Evolutionary conservation across 1,140 invertebrate genomes (phyloP).

Genomic region (Camponotus floridanus): DNA sequence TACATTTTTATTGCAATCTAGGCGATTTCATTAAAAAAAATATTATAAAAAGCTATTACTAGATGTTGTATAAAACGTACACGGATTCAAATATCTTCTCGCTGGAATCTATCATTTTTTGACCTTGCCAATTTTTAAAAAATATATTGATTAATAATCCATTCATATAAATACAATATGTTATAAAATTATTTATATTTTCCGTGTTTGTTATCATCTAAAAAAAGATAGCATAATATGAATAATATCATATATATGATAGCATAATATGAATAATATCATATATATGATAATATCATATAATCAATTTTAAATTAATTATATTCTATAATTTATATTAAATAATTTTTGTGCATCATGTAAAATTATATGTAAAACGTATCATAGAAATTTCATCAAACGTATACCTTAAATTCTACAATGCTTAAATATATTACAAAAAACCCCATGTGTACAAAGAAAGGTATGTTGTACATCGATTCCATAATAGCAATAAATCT

Average conservation of each 20-base stretch:
- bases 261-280: not conserved
- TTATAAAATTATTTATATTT: not conserved
- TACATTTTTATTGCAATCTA: not conserved
- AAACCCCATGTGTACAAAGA: too few species aligned
- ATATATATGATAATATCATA: not conserved
- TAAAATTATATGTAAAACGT: not conserved
- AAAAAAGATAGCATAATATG: too few species aligned
- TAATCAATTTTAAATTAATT: not conserved
- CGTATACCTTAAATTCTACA: too few species aligned
- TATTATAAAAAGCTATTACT: not conserved
- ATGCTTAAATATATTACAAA: too few species aligned
- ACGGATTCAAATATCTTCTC: conserved; percentile 24
- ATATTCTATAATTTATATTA: not conserved
- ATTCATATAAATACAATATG: not conserved
- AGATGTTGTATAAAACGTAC: not conserved
- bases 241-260: conserved; percentile 2
- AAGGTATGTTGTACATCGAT: too few species aligned
- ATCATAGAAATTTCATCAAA: not conserved
- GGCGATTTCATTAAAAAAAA: not conserved
- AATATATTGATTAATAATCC: not conserved
- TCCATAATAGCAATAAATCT: conserved; percentile 8
- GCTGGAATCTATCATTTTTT: conserved; percentile 48
- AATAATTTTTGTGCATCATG: not conserved
- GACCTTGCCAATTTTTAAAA: conserved; percentile 45
- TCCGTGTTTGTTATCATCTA: not conserved